phyloP scores from a whole-genome alignment of 2,888 invertebrate species.

The Dynastes tityus region DNA sequence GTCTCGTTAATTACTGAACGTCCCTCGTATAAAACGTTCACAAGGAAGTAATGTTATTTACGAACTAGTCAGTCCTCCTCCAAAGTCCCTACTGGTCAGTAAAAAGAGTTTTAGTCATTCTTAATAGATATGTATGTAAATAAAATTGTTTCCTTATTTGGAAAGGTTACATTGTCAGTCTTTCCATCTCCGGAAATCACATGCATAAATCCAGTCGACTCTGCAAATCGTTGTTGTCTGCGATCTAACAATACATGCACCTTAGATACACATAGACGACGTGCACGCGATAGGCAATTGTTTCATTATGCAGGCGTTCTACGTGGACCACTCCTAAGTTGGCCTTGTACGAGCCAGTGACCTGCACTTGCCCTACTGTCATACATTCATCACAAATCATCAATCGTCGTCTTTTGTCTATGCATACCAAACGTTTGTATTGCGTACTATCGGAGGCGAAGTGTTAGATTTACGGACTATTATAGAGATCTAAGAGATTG shows the following conservation, averaged over 20 bases:
- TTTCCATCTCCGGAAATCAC: too few species aligned
- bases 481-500: not conserved
- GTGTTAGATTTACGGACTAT: not conserved
- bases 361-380: constrained; percentile 61
- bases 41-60: too few species aligned
- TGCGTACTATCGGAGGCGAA: not conserved
- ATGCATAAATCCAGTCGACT: not conserved
- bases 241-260: constrained; percentile 9
- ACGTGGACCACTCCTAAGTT: constrained; percentile 58
- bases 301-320: constrained; percentile 60
- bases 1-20: too few species aligned
- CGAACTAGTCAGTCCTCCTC: too few species aligned
- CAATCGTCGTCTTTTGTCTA: constrained; percentile 5
- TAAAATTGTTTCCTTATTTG: too few species aligned
- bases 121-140: too few species aligned
- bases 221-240: not conserved
- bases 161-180: too few species aligned
- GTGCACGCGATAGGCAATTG: constrained; percentile 53
- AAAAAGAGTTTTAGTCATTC: too few species aligned
- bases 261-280: constrained; percentile 40
- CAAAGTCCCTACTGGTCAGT: too few species aligned
- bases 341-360: constrained; percentile 60
- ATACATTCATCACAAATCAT: constrained; percentile 70
- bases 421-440: constrained; percentile 17
- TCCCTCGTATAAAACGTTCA: too few species aligned